phyloP scores from a whole-genome alignment of 2,888 invertebrate genomes.

The Leptura quadrifasciata region DNA sequence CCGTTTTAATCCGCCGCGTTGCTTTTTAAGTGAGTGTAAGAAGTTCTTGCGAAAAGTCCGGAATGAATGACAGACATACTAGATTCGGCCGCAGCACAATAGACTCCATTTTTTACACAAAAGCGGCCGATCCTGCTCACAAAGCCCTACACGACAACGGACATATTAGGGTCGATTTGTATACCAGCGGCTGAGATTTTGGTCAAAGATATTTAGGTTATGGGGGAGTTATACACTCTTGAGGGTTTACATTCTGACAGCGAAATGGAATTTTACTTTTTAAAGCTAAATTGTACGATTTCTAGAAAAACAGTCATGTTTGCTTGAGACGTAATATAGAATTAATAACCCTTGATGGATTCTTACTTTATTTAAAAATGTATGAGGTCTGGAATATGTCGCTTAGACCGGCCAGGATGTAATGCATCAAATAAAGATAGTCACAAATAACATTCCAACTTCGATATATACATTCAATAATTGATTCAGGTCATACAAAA shows the following conservation, averaged over 20 bases:
- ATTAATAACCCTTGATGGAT: too few species aligned
- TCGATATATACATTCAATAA: too few species aligned
- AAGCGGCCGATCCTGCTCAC: constrained; percentile 22
- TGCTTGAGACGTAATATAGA: too few species aligned
- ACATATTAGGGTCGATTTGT: constrained; percentile 47
- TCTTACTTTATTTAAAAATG: too few species aligned
- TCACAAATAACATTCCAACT: too few species aligned
- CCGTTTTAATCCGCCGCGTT: neutral
- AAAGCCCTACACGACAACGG: constrained; percentile 43
- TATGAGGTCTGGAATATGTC: too few species aligned
- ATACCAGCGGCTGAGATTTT: constrained; percentile 43
- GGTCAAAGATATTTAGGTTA: constrained; percentile 20
- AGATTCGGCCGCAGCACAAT: constrained; percentile 11
- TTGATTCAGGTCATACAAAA: too few species aligned
- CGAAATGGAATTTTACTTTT: neutral
- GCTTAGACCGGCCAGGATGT: too few species aligned
- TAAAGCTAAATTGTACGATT: too few species aligned
- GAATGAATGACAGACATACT: constrained; percentile 23
- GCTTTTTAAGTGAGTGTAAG: constrained; percentile 15
- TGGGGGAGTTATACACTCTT: neutral
- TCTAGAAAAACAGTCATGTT: too few species aligned
- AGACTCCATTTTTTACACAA: constrained; percentile 27
- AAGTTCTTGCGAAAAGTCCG: constrained; percentile 12
- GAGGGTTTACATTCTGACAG: neutral
- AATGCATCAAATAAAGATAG: too few species aligned